Conservation (phyloP, 2,797 vertebrate species). For the Cynodonichthys magdalenae region DNA sequence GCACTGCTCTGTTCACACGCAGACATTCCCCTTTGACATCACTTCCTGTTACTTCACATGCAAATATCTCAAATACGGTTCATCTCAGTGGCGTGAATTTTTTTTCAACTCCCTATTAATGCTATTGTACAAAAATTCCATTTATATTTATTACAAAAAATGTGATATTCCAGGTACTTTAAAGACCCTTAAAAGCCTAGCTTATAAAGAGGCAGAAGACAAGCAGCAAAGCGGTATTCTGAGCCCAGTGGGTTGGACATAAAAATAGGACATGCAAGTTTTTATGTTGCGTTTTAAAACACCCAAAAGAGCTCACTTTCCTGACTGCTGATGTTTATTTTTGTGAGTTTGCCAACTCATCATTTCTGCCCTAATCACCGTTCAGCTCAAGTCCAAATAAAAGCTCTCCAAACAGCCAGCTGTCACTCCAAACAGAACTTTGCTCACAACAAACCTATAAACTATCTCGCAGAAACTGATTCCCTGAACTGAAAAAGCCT, state of each 20-base stretch:
- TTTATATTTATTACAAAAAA: too few species aligned
- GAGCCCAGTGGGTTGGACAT: neutral
- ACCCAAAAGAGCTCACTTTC: neutral
- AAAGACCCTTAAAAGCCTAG: too few species aligned
- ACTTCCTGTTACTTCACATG: too few species aligned
- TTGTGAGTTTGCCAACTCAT: neutral
- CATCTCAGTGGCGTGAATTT: too few species aligned
- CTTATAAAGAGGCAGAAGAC: too few species aligned
- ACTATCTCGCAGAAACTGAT: conserved; percentile 5
- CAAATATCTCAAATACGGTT: too few species aligned
- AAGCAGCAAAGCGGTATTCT: neutral
- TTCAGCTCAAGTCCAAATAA: neutral
- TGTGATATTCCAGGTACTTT: too few species aligned
- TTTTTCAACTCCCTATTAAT: too few species aligned
- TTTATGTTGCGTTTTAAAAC: neutral
- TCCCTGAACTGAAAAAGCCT: conserved; percentile 22
- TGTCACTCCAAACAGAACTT: conserved; percentile 5
- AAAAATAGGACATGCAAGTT: neutral
- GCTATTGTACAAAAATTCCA: too few species aligned
- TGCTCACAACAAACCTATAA: conserved; percentile 11
- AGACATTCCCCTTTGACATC: too few species aligned
- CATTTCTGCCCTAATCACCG: neutral
- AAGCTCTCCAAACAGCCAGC: neutral
- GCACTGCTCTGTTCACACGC: too few species aligned
- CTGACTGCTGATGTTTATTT: neutral